phyloP scores from a whole-genome alignment of 2,888 invertebrate species.

The Oscheius sp. region DNA sequence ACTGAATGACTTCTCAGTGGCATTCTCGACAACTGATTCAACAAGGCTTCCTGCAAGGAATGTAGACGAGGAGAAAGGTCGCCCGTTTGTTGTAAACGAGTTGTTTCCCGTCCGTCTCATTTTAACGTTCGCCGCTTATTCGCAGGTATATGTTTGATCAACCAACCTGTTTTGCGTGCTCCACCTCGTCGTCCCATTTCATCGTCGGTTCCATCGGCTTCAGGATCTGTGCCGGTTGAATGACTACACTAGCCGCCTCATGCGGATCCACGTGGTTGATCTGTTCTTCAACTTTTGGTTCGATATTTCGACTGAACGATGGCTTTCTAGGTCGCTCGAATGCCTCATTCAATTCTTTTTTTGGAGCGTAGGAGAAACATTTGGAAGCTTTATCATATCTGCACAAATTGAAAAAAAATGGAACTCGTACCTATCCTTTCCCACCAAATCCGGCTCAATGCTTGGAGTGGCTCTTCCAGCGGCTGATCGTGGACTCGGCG shows the following conservation, averaged over 20 bases:
- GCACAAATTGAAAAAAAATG: constrained; percentile 23
- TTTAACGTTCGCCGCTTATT: not conserved
- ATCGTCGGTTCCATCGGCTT: constrained; percentile 20
- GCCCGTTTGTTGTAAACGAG: constrained; percentile 27
- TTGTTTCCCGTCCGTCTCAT: constrained; percentile 2
- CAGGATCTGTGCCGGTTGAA: not conserved
- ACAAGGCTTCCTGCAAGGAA: constrained; percentile 35
- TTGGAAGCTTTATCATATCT: constrained; percentile 69
- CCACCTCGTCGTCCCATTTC: constrained; percentile 68
- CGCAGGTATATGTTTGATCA: too few relatives aligned
- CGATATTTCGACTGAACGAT: constrained; percentile 45
- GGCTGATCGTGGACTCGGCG: constrained; percentile 27
- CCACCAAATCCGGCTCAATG: constrained; percentile 69
- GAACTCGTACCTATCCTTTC: constrained; percentile 61
- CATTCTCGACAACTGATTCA: constrained; percentile 46
- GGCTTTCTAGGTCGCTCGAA: constrained; percentile 57
- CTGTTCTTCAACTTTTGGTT: constrained; percentile 42
- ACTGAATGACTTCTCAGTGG: constrained; percentile 41
- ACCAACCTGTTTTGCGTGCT: constrained; percentile 53
- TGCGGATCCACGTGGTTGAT: constrained; percentile 43
- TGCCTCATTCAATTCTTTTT: constrained; percentile 67
- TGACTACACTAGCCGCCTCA: constrained; percentile 36
- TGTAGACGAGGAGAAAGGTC: constrained; percentile 4
- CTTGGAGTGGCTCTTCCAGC: constrained; percentile 53
- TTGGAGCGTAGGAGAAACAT: constrained; percentile 70